Evolutionary conservation across 2,113 vertebrate genomes (phyloP), one percentile per base, ranked within the genome.

Genomic region (Platichthys flesus): DNA sequence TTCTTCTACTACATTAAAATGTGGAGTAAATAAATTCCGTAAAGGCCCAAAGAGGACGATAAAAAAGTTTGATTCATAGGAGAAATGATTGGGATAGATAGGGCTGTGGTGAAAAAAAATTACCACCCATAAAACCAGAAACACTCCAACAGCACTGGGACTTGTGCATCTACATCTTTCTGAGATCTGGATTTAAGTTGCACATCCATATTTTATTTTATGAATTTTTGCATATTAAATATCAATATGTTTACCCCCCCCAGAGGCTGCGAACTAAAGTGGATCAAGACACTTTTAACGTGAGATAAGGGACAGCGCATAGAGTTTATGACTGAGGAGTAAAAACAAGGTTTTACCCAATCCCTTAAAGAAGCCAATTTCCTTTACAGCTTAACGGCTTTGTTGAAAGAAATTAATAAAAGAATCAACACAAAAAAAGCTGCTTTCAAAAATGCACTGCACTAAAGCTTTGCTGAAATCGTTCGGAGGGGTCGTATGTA

Each of bases 61-160:
- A 31, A 73, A 74, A 37, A 12, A 9, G 24, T 26, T 14, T 60
- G 67, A 72, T 40, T 80, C 54, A 76, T 52, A 37, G 26, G 54
- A 23, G 28, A 74, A 45, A 63, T 54, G 8, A 45, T 51, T 37
- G 47, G 35, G 42, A n/a, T 37, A 28, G 45, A 56, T 37, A 37
- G 35, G 35, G 16, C 35, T 20, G 2, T 55, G 37, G 18, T 66
- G 37, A 55, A 15, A n/a, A 31, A 66, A 68, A 74, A 65, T 54
- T n/a, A 54, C n/a, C 55, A 65, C 5, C 51, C 45, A 74, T 57
- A 16, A 45, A 51, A 51, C 49, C 42, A 45, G 13, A 45, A 45
- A 4, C 42, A 15, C 42, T 4, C 13, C 4, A 51, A 51, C 49
- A 51, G 58, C 0, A 4, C 9, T 54, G 63, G 28, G 37, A 63